Percentiles rank a stretch among this genome's conserved stretches.
phyloP scores from a whole-genome alignment of 2,888 invertebrate species.

The Ommatoiulus sabulosus region DNA sequence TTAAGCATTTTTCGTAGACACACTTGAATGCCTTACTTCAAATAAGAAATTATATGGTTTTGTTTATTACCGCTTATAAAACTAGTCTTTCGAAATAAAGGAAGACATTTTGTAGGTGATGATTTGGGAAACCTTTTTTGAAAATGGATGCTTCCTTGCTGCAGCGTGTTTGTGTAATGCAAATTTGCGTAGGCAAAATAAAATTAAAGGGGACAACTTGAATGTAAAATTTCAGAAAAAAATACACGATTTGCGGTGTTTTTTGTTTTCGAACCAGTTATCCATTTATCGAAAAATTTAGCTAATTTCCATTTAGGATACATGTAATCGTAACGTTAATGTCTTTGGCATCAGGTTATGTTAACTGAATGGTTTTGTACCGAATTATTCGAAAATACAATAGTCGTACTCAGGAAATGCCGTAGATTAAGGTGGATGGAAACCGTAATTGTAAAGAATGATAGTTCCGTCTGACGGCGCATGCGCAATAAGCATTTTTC shows the following conservation, averaged over 20 bases:
- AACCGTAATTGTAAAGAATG: no score
- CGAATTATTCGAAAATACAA: no score
- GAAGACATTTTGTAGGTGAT: not conserved
- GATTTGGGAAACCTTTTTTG: not conserved
- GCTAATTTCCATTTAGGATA: not conserved
- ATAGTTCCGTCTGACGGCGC: no score
- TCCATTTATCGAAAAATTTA: not conserved
- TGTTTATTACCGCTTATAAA: not conserved
- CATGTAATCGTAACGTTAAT: no score
- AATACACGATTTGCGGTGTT: no score
- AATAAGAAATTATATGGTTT: not conserved
- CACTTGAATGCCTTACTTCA: not conserved
- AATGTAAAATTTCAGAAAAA: no score
- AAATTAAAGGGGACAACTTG: not conserved
- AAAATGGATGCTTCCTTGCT: not conserved
- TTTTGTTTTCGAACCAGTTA: no score
- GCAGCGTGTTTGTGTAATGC: not conserved
- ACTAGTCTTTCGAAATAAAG: not conserved
- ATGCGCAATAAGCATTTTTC: no score
- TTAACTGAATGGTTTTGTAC: no score
- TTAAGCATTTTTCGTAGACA: conserved; percentile 3
- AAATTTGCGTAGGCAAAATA: not conserved
- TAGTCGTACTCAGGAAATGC: no score
- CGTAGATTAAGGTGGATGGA: no score
- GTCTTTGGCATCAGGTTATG: no score